Percentiles rank a stretch among this genome's conserved stretches.
Evolutionary conservation across 2,113 vertebrate genomes (phyloP).

Genomic region (Myotis yumanensis): DNA sequence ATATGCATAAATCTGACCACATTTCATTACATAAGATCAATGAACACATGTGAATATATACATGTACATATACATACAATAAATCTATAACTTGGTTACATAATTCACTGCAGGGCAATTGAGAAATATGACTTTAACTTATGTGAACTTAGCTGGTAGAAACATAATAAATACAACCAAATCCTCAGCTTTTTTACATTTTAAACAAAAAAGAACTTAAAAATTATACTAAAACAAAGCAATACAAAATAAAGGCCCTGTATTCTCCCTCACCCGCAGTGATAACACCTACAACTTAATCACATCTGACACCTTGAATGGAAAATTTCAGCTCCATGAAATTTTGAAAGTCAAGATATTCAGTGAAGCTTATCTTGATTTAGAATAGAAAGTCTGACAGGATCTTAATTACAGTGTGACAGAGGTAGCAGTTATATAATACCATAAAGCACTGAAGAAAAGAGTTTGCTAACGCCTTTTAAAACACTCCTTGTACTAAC

Average conservation of each 20-base stretch:
- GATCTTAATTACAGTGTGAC: constrained; percentile 68
- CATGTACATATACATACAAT: not conserved
- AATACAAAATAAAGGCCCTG: not conserved
- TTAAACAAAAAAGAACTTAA: constrained; percentile 20
- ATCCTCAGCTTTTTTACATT: not conserved
- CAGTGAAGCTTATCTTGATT: constrained; percentile 58
- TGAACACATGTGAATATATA: not conserved
- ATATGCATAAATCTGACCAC: not conserved
- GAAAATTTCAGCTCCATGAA: constrained; percentile 45
- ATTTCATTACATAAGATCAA: not conserved
- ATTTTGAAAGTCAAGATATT: constrained; percentile 66
- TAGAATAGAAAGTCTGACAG: constrained; percentile 72
- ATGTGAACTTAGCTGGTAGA: not conserved
- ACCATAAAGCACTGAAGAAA: constrained; percentile 46
- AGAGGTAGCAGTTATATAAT: constrained; percentile 53
- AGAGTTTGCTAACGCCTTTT: not conserved
- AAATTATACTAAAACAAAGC: not conserved
- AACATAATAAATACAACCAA: not conserved
- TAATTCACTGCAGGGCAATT: not conserved
- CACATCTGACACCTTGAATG: constrained; percentile 61
- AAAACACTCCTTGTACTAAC: constrained; percentile 33
- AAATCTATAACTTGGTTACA: not conserved
- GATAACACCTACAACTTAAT: constrained; percentile 28
- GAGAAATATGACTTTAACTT: not conserved
- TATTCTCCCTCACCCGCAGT: not conserved